Percentiles rank a stretch among this genome's conserved stretches.
These are phyloP conservation scores for Drosophila silvestris DNA, from an alignment of 2,888 invertebrate genomes.

Conservation along the genomic window DNA sequence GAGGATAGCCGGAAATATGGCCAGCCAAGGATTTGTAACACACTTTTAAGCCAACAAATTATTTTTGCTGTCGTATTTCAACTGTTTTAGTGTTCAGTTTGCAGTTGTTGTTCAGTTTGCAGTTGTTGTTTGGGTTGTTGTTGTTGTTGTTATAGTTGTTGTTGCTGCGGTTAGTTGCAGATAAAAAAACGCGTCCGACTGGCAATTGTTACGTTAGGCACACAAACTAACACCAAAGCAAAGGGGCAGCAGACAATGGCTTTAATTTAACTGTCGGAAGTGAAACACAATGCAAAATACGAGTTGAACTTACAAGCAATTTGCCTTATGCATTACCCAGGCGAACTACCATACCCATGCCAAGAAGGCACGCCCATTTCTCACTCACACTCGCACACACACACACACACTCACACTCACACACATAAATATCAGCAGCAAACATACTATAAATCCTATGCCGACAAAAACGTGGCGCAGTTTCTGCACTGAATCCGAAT, in stretches of 20 bases:
- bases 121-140: background rate
- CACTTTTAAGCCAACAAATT: constrained; percentile 74
- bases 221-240: constrained; percentile 59
- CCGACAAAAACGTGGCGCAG: constrained; percentile 72
- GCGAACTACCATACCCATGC: constrained; percentile 17
- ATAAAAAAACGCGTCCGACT: constrained; percentile 57
- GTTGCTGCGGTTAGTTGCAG: constrained; percentile 52
- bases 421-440: constrained; percentile 19
- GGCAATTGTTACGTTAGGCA: constrained; percentile 78
- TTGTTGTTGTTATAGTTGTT: constrained; percentile 12
- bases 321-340: constrained; percentile 73
- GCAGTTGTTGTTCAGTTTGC: background rate
- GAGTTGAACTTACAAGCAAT: constrained; percentile 79
- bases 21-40: constrained; percentile 58
- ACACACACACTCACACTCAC: constrained; percentile 10
- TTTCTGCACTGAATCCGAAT: constrained; percentile 62
- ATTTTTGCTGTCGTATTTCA: constrained; percentile 69
- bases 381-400: constrained; percentile 40
- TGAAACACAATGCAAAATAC: constrained; percentile 79
- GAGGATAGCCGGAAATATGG: constrained; percentile 27
- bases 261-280: constrained; percentile 84
- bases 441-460: constrained; percentile 60
- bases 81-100: constrained; percentile 40
- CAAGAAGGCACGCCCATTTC: constrained; percentile 59
- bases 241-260: constrained; percentile 61